Percentiles rank a stretch among this genome's conserved stretches.
phyloP scores from a whole-genome alignment of 2,888 invertebrate genomes.

The Cryptophagus acutangulus region DNA sequence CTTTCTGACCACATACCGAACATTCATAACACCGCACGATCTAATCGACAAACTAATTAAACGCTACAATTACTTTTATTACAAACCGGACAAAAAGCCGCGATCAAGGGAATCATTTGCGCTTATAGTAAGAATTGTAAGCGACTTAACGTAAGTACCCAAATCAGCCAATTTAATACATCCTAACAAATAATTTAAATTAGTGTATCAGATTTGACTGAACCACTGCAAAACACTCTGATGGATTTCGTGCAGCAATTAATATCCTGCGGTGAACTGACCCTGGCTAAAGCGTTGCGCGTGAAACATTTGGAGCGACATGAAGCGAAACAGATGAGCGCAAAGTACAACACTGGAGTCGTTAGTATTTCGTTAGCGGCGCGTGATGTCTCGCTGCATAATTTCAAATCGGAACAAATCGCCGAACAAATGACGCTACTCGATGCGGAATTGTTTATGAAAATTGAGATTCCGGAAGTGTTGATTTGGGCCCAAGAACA shows the following conservation, averaged over 20 bases:
- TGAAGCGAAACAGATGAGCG: constrained; percentile 38
- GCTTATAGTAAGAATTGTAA: constrained; percentile 88
- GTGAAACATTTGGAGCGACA: constrained; percentile 87
- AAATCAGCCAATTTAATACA: neutral
- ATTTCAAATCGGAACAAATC: constrained; percentile 91
- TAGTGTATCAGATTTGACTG: constrained; percentile 81
- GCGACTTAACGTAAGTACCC: constrained; percentile 85
- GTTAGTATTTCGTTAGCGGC: constrained; percentile 37
- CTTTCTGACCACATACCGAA: constrained; percentile 95
- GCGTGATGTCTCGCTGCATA: constrained; percentile 64
- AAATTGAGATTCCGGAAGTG: constrained; percentile 96
- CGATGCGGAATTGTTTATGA: constrained; percentile 91
- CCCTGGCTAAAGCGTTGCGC: constrained; percentile 83
- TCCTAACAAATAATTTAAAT: constrained; percentile 26
- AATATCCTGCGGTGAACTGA: constrained; percentile 86
- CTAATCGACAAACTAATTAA: constrained; percentile 81
- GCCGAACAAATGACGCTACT: constrained; percentile 98
- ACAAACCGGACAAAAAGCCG: constrained; percentile 67
- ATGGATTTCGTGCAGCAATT: constrained; percentile 93
- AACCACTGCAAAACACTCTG: constrained; percentile 71
- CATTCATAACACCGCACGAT: constrained; percentile 84
- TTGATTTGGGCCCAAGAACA: constrained; percentile 97
- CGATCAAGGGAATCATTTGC: constrained; percentile 85
- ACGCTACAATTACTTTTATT: constrained; percentile 71
- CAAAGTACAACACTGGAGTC: constrained; percentile 27